These are phyloP conservation scores for Ceratotherium simum DNA, from an alignment of 2,113 vertebrate genomes.

Conservation along the genomic window DNA sequence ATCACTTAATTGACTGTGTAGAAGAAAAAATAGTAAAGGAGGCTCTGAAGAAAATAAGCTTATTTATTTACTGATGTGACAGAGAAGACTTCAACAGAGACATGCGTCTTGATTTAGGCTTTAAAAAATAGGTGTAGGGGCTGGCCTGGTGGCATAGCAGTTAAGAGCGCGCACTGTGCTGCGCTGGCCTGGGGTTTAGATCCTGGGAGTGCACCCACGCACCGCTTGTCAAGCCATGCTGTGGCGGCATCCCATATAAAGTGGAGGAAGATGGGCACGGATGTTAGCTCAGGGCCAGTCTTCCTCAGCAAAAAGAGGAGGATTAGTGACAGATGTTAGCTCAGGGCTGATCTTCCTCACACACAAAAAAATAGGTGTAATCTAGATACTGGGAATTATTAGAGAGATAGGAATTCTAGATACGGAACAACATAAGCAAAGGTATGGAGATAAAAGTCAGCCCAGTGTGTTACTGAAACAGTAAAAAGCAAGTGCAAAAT, in stretches of 20 bases:
- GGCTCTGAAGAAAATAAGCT: background rate
- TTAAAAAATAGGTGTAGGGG: background rate
- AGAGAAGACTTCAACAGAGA: background rate
- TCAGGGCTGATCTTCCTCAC: too few species aligned
- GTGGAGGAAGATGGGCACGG: too few species aligned
- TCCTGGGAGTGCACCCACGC: too few species aligned
- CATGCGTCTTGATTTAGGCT: background rate
- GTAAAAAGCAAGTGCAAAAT: slow-evolving; percentile 16
- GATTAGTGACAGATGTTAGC: too few species aligned
- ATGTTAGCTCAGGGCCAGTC: too few species aligned
- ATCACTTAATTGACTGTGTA: background rate
- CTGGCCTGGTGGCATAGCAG: too few species aligned
- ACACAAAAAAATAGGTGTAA: background rate
- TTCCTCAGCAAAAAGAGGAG: too few species aligned
- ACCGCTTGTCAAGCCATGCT: too few species aligned
- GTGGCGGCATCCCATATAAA: too few species aligned
- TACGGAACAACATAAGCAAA: background rate
- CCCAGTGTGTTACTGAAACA: background rate
- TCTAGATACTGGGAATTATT: background rate
- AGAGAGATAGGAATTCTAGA: background rate
- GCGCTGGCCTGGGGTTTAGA: too few species aligned
- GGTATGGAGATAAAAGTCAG: background rate
- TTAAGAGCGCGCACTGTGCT: too few species aligned
- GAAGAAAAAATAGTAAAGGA: background rate
- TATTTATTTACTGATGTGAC: background rate